A percentile compares a stretch with the other conserved stretches of the same genome.
phyloP scores from a whole-genome alignment of 2,888 invertebrate species.

The Plusia festucae region DNA sequence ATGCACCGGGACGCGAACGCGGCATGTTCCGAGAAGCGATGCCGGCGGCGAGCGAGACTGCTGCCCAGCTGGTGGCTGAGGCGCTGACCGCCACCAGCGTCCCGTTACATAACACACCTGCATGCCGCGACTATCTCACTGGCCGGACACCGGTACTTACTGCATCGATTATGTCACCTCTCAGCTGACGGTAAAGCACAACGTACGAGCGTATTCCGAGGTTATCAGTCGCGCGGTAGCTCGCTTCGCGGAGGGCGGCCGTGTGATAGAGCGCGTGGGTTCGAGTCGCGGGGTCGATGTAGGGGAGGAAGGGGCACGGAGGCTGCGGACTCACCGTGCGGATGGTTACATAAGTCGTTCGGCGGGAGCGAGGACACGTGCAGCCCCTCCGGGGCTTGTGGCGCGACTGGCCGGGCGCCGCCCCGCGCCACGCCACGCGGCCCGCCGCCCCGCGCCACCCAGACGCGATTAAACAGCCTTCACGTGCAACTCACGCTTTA shows the following conservation, averaged over 20 bases:
- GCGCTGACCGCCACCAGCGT: slow-evolving; percentile 28
- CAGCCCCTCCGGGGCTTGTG: slow-evolving; percentile 84
- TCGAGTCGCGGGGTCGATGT: slow-evolving; percentile 68
- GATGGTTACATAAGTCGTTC: slow-evolving; percentile 88
- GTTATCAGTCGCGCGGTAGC: slow-evolving; percentile 69
- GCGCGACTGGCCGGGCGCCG: slow-evolving; percentile 87
- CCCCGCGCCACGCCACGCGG: slow-evolving; percentile 82
- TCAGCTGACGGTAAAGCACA: slow-evolving; percentile 83
- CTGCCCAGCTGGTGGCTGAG: slow-evolving; percentile 41
- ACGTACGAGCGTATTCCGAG: slow-evolving; percentile 63
- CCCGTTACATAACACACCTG: slow-evolving; percentile 71
- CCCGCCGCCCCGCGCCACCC: slow-evolving; percentile 74
- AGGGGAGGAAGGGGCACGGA: slow-evolving; percentile 79
- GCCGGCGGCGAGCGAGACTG: slow-evolving; percentile 57
- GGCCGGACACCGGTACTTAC: slow-evolving; percentile 83
- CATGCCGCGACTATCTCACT: slow-evolving; percentile 75
- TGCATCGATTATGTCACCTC: slow-evolving; percentile 87
- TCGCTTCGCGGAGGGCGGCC: slow-evolving; percentile 64
- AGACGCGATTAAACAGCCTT: slow-evolving; percentile 84
- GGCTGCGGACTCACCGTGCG: slow-evolving; percentile 87
- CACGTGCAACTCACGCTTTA: slow-evolving; percentile 75
- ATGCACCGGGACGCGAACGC: slow-evolving; percentile 54
- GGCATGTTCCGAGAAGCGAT: slow-evolving; percentile 56
- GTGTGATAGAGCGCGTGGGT: slow-evolving; percentile 59
- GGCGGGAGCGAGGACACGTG: slow-evolving; percentile 83